These are phyloP conservation scores for Benitochromis conjunctus DNA, from an alignment of 2,113 vertebrate species.

Conservation along the genomic window DNA sequence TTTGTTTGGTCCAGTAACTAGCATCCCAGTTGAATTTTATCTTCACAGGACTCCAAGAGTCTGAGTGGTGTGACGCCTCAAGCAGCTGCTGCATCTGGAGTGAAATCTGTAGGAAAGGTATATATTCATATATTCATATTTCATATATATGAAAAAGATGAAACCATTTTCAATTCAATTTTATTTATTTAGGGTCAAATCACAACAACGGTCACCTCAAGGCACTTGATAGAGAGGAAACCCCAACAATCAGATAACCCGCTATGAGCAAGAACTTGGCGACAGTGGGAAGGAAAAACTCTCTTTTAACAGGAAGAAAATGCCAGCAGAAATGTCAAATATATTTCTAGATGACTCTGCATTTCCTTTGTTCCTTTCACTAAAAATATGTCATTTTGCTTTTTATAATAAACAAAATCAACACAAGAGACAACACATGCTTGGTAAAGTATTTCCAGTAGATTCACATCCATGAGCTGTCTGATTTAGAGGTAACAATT, in stretches of 20 bases:
- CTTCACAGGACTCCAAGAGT: conserved; percentile 82
- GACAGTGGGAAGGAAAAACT: not conserved
- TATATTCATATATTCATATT: no score
- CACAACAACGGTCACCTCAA: not conserved
- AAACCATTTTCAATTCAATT: not conserved
- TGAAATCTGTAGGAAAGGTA: conserved; percentile 79
- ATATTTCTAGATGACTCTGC: not conserved
- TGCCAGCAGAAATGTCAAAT: not conserved
- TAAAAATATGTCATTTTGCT: not conserved
- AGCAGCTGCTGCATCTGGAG: conserved; percentile 93
- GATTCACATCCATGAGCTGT: not conserved
- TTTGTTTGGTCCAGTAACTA: conserved; percentile 94
- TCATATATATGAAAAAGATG: not conserved
- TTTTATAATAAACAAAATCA: not conserved
- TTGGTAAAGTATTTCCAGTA: not conserved
- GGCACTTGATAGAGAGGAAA: not conserved
- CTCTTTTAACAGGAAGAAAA: not conserved
- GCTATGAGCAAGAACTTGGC: not conserved
- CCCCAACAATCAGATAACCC: not conserved
- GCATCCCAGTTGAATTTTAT: conserved; percentile 97
- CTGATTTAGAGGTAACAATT: not conserved
- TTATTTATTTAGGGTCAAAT: not conserved
- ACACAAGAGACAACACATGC: not conserved
- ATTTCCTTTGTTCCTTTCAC: not conserved
- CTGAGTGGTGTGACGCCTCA: conserved; percentile 81